Percentiles rank a stretch among this genome's conserved stretches.
Conservation (phyloP, 2,113 vertebrate genomes). For the Dasyprocta punctata region DNA sequence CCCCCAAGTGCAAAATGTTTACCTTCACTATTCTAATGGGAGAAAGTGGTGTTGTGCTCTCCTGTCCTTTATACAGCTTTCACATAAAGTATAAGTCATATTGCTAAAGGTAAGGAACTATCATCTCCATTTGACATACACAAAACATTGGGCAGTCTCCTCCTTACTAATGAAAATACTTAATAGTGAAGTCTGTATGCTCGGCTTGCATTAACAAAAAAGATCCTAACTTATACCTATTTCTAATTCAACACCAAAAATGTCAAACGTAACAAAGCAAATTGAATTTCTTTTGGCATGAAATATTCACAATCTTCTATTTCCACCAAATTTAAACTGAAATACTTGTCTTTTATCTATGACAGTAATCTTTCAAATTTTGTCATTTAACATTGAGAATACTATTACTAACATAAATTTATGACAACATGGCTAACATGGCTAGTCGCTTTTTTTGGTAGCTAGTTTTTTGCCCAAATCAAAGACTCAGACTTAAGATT, state of each 20-base stretch:
- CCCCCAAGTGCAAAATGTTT: neutral
- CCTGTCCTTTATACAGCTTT: neutral
- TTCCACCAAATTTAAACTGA: constrained; percentile 15
- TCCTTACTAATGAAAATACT: constrained; percentile 50
- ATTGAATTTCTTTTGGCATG: constrained; percentile 59
- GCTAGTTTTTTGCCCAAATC: constrained; percentile 38
- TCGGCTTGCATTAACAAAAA: constrained; percentile 47
- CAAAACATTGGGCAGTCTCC: neutral
- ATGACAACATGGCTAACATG: neutral
- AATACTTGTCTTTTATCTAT: constrained; percentile 48
- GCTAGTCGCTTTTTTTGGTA: neutral
- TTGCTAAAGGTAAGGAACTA: constrained; percentile 36
- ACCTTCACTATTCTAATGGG: neutral
- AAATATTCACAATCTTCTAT: constrained; percentile 52
- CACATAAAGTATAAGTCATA: constrained; percentile 12
- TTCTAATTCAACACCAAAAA: constrained; percentile 62
- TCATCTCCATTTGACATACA: neutral
- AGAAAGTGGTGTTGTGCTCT: neutral
- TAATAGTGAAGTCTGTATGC: constrained; percentile 16
- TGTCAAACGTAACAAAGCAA: constrained; percentile 53
- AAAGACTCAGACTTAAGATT: constrained; percentile 38
- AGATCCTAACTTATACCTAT: constrained; percentile 62
- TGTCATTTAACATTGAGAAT: constrained; percentile 10
- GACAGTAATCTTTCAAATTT: constrained; percentile 52
- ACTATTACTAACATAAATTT: constrained; percentile 39